Evolutionary conservation across 2,888 invertebrate species (phyloP).

Genomic region (Bedellia somnulentella): DNA sequence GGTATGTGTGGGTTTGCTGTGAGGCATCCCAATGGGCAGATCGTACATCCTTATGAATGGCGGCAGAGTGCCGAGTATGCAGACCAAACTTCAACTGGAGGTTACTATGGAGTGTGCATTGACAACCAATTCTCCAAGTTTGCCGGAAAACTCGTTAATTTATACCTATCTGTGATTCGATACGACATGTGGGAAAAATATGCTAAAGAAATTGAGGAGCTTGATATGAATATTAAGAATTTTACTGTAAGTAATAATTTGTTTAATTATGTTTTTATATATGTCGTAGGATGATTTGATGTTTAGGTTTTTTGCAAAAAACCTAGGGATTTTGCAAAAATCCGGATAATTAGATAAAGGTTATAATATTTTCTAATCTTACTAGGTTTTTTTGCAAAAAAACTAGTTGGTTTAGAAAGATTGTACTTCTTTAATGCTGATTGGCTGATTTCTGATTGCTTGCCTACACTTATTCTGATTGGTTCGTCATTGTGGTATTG

Average conservation of each 20-base stretch:
- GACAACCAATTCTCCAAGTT: conserved; percentile 93
- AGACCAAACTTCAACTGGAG: conserved; percentile 77
- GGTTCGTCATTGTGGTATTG: too few species aligned
- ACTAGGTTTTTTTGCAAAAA: too few species aligned
- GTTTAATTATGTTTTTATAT: too few species aligned
- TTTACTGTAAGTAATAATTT: conserved; percentile 85
- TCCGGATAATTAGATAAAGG: too few species aligned
- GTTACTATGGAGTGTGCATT: conserved; percentile 88
- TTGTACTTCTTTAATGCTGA: too few species aligned
- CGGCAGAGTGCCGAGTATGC: conserved; percentile 87
- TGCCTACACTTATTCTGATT: too few species aligned
- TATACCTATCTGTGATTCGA: conserved; percentile 88
- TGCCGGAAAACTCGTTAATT: conserved; percentile 84
- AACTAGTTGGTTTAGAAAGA: too few species aligned
- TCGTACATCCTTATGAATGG: conserved; percentile 91
- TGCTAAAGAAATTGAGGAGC: conserved; percentile 83
- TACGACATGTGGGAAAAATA: conserved; percentile 94
- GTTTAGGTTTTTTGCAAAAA: too few species aligned
- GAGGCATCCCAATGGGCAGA: conserved; percentile 78
- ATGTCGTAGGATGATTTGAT: too few species aligned
- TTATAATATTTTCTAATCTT: too few species aligned
- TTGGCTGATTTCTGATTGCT: too few species aligned
- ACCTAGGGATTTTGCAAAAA: too few species aligned
- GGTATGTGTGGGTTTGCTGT: conserved; percentile 93
- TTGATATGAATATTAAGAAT: conserved; percentile 86